These are phyloP conservation scores for Oeneis ivallda DNA, from an alignment of 2,888 invertebrate species.

Conservation along the genomic window DNA sequence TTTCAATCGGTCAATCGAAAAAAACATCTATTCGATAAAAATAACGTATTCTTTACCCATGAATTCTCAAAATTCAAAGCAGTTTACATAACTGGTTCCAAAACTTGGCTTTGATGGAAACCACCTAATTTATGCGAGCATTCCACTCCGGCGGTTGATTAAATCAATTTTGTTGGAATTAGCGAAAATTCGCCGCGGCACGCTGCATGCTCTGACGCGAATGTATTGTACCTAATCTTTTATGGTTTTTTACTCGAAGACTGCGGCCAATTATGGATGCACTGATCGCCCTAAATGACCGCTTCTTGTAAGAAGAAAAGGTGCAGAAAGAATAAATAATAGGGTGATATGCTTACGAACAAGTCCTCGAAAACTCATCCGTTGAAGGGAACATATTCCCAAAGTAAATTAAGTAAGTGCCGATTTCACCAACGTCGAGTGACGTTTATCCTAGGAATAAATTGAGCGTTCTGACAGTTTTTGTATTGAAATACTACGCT, in stretches of 20 bases:
- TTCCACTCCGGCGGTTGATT: constrained; percentile 32
- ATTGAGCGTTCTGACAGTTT: too few relatives aligned
- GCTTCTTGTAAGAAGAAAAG: constrained; percentile 22
- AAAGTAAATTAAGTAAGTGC: too few relatives aligned
- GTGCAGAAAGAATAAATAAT: constrained; percentile 4
- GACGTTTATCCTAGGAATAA: too few relatives aligned
- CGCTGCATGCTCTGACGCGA: constrained; percentile 15
- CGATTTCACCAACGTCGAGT: too few relatives aligned
- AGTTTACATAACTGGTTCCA: constrained; percentile 22
- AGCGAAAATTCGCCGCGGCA: constrained; percentile 36
- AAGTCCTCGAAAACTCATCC: not conserved
- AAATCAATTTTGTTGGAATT: constrained; percentile 46
- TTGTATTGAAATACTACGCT: too few relatives aligned
- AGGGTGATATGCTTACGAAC: not conserved
- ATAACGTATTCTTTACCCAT: not conserved
- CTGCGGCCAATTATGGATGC: constrained; percentile 32
- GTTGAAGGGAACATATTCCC: not conserved
- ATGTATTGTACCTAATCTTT: constrained; percentile 26
- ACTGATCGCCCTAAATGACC: constrained; percentile 37
- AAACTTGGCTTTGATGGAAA: constrained; percentile 29
- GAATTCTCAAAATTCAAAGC: not conserved
- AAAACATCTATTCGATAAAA: too few relatives aligned
- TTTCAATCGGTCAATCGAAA: too few relatives aligned
- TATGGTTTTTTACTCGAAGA: constrained; percentile 31
- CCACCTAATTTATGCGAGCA: constrained; percentile 33